Evolutionary conservation across 1,140 invertebrate species (phyloP).

Genomic region (Scaptodrosophila lebanonensis): DNA sequence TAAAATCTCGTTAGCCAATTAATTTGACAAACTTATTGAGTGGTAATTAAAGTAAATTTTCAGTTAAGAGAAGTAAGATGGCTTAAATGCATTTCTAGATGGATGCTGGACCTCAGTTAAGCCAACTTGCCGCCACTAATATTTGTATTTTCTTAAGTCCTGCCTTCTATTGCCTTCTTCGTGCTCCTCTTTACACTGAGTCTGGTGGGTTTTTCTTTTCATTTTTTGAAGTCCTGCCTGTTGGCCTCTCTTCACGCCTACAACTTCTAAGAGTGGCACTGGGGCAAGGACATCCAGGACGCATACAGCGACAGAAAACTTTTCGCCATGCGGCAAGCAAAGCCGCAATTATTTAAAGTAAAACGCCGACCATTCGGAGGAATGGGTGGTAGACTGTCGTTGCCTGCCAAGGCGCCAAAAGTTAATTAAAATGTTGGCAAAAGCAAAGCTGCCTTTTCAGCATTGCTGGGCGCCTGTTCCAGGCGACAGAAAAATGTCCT

Average conservation of each 20-base stretch:
- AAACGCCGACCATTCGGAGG: conserved; percentile 7
- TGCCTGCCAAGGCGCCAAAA: conserved; percentile 26
- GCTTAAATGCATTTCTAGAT: too few relatives aligned
- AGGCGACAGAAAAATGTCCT: conserved; percentile 58
- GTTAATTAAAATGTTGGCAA: conserved; percentile 57
- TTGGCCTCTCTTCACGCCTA: conserved; percentile 48
- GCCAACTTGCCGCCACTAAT: too few relatives aligned
- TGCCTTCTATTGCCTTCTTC: too few relatives aligned
- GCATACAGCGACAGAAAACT: conserved; percentile 14
- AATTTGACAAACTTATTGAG: too few relatives aligned
- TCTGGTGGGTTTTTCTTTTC: conserved; percentile 49
- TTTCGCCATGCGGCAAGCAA: conserved; percentile 25
- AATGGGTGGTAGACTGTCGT: background rate
- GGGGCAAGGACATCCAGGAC: conserved; percentile 34
- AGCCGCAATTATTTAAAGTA: conserved; percentile 27
- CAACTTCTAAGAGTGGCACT: conserved; percentile 26
- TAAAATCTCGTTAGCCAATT: too few relatives aligned
- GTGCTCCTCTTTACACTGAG: too few relatives aligned
- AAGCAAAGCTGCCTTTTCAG: background rate
- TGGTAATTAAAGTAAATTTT: too few relatives aligned
- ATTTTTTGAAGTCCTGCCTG: conserved; percentile 51
- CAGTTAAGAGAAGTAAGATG: too few relatives aligned
- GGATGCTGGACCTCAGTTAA: too few relatives aligned
- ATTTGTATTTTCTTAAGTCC: too few relatives aligned
- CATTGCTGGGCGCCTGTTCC: conserved; percentile 51